Evolutionary conservation across 1,140 invertebrate genomes (phyloP), one percentile per base, ranked within the genome.

Genomic region (Cyclina sinensis): DNA sequence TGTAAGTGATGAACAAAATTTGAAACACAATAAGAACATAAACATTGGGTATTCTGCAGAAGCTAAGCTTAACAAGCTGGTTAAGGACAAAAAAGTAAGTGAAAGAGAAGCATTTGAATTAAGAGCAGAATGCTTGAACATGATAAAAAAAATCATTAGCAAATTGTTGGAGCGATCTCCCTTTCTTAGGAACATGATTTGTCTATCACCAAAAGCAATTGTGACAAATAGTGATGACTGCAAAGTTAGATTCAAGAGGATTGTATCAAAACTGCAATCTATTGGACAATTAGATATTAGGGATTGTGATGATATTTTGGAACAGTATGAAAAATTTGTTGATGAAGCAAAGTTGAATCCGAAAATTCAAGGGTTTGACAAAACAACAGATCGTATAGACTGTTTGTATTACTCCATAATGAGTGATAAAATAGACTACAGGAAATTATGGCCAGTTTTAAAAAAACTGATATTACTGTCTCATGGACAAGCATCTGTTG

Each of bases 301-400:
- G 4, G 73, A 86, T 18, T 82, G 83, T 87, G 89, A 87, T 27
- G 18, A 82, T 32, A 51, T 82, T 35, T 30, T 86, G 24, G 48
- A 79, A 54, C 5, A 51, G 14, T 48, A 46, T 46, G 43, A 79
- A 3, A 79, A 27, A 79, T 27, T 90, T 79, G 32, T 80, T 32
- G 4, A 24, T 97, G 97, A 51, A 3, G 35, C 73, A 43, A 76
- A 76, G 24, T 11, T 43, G 12, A 76, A 76, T 39, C 12, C 4
- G 5, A 11, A 76, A 76, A 5, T 76, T 76, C 35, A 79, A 79
- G 24, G 30, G 14, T 48, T 79, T 24, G 43, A 79, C 43, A 79
- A 27, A 79, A 16, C 48, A 9, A 46, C 4, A 16, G 2, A 79
- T 12, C 39, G 39, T 27, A 32, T 79, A 46, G 43, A 79, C 24